phyloP scores from a whole-genome alignment of 2,113 vertebrate species.

The Atractosteus spatula region DNA sequence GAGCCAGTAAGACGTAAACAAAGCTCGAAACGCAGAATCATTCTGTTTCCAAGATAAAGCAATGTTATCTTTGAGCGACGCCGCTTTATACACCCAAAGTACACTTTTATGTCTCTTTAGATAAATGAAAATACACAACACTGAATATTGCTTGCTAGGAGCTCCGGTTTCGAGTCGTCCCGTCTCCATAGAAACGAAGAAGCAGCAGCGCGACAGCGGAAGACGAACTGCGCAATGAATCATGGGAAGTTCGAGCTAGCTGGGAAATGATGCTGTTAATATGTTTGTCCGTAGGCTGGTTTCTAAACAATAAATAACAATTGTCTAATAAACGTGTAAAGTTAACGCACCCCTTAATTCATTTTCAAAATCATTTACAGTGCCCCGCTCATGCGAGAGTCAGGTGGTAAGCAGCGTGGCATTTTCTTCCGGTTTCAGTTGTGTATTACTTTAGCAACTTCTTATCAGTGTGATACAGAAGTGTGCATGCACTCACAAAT shows the following conservation, averaged over 20 bases:
- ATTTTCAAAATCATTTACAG: background rate
- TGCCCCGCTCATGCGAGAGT: background rate
- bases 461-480: background rate
- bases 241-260: conserved; percentile 28
- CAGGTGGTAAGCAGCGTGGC: background rate
- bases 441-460: background rate
- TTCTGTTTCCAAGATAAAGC: too few relatives aligned
- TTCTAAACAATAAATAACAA: too few relatives aligned
- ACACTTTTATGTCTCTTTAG: background rate
- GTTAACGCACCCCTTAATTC: background rate
- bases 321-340: too few relatives aligned
- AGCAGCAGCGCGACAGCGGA: background rate
- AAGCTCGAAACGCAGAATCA: too few relatives aligned
- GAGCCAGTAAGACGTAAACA: too few relatives aligned
- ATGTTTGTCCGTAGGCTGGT: too few relatives aligned
- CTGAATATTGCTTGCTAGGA: background rate
- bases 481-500: background rate
- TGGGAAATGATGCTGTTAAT: too few relatives aligned
- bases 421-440: conserved; percentile 17
- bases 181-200: conserved; percentile 62
- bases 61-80: too few relatives aligned
- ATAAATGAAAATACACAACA: background rate
- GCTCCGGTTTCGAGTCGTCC: background rate
- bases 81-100: too few relatives aligned
- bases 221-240: conserved; percentile 27